A percentile compares a stretch with the other conserved stretches of the same genome.
phyloP scores from a whole-genome alignment of 35 echinoderm and acorn worm species.

The Strongylocentrotus purpuratus region DNA sequence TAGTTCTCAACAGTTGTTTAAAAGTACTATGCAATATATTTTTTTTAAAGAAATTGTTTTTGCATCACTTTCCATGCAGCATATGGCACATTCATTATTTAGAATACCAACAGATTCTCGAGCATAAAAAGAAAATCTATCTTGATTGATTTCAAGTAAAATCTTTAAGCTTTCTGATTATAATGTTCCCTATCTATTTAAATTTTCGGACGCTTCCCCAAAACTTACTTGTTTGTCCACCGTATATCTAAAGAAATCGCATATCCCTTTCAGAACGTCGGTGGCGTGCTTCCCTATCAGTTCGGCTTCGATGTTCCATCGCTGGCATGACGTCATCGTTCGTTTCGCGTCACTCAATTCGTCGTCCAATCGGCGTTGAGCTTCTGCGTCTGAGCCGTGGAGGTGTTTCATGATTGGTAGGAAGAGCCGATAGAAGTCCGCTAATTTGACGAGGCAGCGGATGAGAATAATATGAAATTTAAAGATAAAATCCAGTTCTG shows the following conservation, averaged over 20 bases:
- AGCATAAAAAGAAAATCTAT: too few species aligned
- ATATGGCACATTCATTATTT: too few species aligned
- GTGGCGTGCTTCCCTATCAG: conserved; percentile 59
- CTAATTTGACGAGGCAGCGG: background rate
- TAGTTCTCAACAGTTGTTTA: too few species aligned
- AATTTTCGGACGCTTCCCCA: background rate
- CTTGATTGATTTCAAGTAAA: too few species aligned
- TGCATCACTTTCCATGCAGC: too few species aligned
- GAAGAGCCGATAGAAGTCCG: background rate
- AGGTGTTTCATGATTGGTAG: background rate
- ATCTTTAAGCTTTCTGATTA: too few species aligned
- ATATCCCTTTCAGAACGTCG: conserved; percentile 52
- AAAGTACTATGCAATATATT: too few species aligned
- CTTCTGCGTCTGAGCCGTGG: conserved; percentile 28
- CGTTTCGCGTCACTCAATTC: background rate
- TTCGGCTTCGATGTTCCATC: conserved; percentile 48
- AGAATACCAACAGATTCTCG: too few species aligned
- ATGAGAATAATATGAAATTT: too few species aligned
- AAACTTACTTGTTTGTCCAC: conserved; percentile 46
- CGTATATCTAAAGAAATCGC: conserved; percentile 56
- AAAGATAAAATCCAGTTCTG: too few species aligned
- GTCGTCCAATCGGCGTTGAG: conserved; percentile 23
- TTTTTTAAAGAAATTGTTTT: too few species aligned
- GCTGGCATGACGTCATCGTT: conserved; percentile 18
- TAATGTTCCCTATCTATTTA: too few species aligned